Evolutionary conservation across 2,113 vertebrate genomes (phyloP).

Genomic region (Nothoprocta pentlandii): DNA sequence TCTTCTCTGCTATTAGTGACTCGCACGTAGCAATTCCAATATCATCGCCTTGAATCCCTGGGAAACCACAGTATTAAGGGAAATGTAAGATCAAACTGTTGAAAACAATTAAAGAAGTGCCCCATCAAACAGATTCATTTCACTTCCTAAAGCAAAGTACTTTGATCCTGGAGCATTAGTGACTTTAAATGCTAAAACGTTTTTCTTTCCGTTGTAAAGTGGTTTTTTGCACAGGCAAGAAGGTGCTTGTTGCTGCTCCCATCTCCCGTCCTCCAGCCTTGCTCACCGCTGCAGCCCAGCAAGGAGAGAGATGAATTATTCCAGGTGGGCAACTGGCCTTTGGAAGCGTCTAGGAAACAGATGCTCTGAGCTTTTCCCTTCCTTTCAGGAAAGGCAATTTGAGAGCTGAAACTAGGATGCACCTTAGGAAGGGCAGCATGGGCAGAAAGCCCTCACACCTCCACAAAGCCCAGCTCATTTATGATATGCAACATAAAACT

Average conservation of each 20-base stretch:
- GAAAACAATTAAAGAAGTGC: constrained; percentile 64
- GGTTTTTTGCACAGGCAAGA: constrained; percentile 37
- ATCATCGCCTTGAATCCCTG: constrained; percentile 41
- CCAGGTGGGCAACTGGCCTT: not conserved
- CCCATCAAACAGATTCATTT: constrained; percentile 47
- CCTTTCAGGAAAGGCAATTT: constrained; percentile 1
- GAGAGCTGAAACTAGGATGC: not conserved
- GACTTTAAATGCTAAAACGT: constrained; percentile 63
- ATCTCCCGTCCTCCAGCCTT: not conserved
- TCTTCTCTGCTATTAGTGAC: constrained; percentile 43
- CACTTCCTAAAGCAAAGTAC: constrained; percentile 63
- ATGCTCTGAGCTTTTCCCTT: constrained; percentile 4
- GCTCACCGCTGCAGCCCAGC: not conserved
- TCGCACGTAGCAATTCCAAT: constrained; percentile 44
- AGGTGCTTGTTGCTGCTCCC: constrained; percentile 52
- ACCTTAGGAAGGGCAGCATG: not conserved
- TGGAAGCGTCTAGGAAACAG: not conserved
- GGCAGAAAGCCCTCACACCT: not conserved
- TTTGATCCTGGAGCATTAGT: constrained; percentile 57
- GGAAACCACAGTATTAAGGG: constrained; percentile 43
- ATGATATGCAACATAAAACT: not conserved
- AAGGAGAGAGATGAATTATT: not conserved
- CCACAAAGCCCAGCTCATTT: not conserved
- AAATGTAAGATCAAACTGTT: constrained; percentile 62
- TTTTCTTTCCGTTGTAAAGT: constrained; percentile 39